Evolutionary conservation across 1,140 invertebrate species (phyloP).

Genomic region (Tetramorium alpestre): DNA sequence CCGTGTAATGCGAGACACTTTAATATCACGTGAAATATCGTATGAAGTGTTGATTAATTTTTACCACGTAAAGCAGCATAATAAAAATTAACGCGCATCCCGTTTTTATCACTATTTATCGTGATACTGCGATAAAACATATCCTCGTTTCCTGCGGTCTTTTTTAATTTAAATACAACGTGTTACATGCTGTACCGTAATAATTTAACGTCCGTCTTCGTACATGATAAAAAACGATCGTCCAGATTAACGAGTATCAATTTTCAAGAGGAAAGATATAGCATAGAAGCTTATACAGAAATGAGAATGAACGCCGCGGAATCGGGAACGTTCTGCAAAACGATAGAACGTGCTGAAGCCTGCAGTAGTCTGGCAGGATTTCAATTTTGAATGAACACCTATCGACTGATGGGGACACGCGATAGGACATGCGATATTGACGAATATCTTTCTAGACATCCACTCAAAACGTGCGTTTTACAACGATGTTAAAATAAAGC

Average conservation of each 20-base stretch:
- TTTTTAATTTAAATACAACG: neutral
- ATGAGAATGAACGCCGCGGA: slow-evolving; percentile 14
- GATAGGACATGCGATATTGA: slow-evolving; percentile 41
- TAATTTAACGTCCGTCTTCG: neutral
- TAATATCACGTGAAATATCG: neutral
- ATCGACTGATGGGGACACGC: slow-evolving; percentile 49
- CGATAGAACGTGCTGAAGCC: slow-evolving; percentile 7
- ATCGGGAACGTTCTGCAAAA: slow-evolving; percentile 13
- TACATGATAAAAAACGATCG: slow-evolving; percentile 3
- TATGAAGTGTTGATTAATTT: slow-evolving; percentile 1
- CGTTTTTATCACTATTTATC: neutral
- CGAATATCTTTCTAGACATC: slow-evolving; percentile 27
- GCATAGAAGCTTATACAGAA: neutral
- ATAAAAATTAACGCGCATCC: neutral
- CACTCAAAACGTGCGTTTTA: slow-evolving; percentile 6
- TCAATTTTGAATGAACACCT: slow-evolving; percentile 54
- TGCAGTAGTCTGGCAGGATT: slow-evolving; percentile 51
- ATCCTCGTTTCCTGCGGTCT: neutral
- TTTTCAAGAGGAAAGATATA: slow-evolving; percentile 5
- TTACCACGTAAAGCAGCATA: neutral
- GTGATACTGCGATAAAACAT: neutral
- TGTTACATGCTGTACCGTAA: neutral
- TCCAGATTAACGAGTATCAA: slow-evolving; percentile 29
- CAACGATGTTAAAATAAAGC: neutral
- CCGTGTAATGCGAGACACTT: neutral